Conservation (phyloP, 2,888 invertebrate genomes). For the Morpho deidamia region DNA sequence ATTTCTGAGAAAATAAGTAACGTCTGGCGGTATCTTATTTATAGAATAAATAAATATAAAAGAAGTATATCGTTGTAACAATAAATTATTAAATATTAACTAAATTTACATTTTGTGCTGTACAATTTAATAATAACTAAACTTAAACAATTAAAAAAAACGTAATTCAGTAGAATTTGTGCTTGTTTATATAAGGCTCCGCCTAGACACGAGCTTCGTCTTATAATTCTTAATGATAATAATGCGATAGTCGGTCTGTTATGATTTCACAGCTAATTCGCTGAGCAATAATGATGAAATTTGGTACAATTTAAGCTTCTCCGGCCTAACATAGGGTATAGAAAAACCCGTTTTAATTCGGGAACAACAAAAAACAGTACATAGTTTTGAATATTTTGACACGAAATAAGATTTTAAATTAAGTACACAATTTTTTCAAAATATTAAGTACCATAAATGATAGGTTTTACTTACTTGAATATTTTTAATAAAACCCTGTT, state of each 20-base stretch:
- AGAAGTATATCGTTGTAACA: background rate
- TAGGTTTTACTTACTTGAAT: background rate
- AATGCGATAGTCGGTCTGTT: no score
- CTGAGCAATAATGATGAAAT: no score
- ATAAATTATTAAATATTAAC: background rate
- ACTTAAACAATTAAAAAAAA: conserved; percentile 4
- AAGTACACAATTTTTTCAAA: background rate
- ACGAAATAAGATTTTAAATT: background rate
- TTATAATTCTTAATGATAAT: background rate
- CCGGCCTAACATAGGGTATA: no score
- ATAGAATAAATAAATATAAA: no score
- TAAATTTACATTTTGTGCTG: conserved; percentile 26
- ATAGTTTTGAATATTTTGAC: no score
- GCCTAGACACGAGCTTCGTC: conserved; percentile 44
- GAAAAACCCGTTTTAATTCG: no score
- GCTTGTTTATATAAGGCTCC: conserved; percentile 32
- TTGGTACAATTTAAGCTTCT: no score
- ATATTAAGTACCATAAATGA: background rate
- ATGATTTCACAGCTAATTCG: no score
- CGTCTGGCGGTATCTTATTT: no score
- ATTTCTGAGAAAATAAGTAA: no score
- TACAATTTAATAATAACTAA: conserved; percentile 5
- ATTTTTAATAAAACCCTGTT: conserved; percentile 3
- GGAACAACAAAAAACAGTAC: no score
- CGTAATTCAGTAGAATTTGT: conserved; percentile 28